phyloP scores from a whole-genome alignment of 2,797 vertebrate species.

The Microctenopoma steveboyesi region DNA sequence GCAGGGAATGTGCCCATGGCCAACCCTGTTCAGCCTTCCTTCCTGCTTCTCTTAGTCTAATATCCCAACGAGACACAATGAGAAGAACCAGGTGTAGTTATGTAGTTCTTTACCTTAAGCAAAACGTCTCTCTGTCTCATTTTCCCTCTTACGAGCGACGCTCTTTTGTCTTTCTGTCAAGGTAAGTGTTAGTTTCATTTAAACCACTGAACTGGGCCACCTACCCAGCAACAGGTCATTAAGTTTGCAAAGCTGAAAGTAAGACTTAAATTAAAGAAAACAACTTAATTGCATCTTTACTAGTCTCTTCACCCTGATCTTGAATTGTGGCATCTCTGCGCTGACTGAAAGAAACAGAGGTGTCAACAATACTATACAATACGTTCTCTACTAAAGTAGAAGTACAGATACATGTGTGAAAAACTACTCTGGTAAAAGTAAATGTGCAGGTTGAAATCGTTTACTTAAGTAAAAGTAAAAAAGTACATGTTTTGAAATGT shows the following conservation, averaged over 20 bases:
- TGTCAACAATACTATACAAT: too few species aligned
- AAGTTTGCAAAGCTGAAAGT: constrained; percentile 55
- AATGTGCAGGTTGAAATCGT: too few species aligned
- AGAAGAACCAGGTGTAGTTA: constrained; percentile 43
- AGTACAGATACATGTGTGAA: too few species aligned
- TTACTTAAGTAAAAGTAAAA: too few species aligned
- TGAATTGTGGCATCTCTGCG: constrained; percentile 1
- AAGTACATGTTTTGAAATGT: too few species aligned
- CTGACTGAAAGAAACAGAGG: constrained; percentile 7
- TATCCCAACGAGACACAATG: constrained; percentile 40
- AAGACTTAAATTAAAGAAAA: constrained; percentile 53
- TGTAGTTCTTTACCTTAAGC: constrained; percentile 6
- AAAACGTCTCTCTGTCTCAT: constrained; percentile 9
- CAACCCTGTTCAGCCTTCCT: neutral
- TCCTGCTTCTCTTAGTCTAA: constrained; percentile 18
- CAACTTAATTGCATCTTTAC: constrained; percentile 43
- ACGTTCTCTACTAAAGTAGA: too few species aligned
- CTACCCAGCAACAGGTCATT: constrained; percentile 43
- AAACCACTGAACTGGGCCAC: constrained; percentile 48
- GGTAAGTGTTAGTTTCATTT: constrained; percentile 49
- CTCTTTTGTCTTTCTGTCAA: constrained; percentile 27
- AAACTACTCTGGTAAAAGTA: too few species aligned
- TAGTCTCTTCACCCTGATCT: constrained; percentile 10
- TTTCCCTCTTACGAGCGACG: constrained; percentile 12
- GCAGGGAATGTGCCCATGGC: constrained; percentile 42